Evolutionary conservation across 2,888 invertebrate genomes (phyloP).

Genomic region (Allacma fusca): DNA sequence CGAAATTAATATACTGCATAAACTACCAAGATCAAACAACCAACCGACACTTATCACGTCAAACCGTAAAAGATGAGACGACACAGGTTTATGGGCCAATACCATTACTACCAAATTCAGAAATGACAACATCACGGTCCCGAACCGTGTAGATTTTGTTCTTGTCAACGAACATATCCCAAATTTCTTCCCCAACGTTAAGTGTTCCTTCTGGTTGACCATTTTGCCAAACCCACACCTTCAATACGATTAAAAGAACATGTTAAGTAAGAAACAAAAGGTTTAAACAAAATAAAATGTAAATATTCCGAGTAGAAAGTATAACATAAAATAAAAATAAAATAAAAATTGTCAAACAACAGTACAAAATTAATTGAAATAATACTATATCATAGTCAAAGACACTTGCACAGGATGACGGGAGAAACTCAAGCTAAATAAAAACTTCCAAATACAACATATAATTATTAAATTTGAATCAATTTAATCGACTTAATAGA

Average conservation of each 20-base stretch:
- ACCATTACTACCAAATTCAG: conserved; percentile 64
- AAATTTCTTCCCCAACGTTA: conserved; percentile 71
- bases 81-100: not conserved
- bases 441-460: not conserved
- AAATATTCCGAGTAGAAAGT: too few relatives aligned
- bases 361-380: not conserved
- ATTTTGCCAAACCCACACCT: conserved; percentile 70
- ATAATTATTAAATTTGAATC: too few relatives aligned
- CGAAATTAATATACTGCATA: not conserved
- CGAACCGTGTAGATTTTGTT: conserved; percentile 71
- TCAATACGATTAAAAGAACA: conserved; percentile 21
- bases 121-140: conserved; percentile 71
- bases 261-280: not conserved
- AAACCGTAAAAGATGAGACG: conserved; percentile 5
- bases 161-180: conserved; percentile 69
- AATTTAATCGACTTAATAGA: too few relatives aligned
- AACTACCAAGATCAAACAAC: not conserved
- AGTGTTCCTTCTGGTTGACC: conserved; percentile 67
- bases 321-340: too few relatives aligned
- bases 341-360: conserved; percentile 28
- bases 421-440: not conserved
- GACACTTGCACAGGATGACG: not conserved
- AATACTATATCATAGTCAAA: too few relatives aligned
- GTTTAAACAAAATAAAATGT: too few relatives aligned
- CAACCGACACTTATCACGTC: conserved; percentile 20